A percentile compares a stretch with the other conserved stretches of the same genome.
These are phyloP conservation scores for Calyptommatus sinebrachiatus DNA, from an alignment of 2,113 vertebrate species.

Conservation along the genomic window DNA sequence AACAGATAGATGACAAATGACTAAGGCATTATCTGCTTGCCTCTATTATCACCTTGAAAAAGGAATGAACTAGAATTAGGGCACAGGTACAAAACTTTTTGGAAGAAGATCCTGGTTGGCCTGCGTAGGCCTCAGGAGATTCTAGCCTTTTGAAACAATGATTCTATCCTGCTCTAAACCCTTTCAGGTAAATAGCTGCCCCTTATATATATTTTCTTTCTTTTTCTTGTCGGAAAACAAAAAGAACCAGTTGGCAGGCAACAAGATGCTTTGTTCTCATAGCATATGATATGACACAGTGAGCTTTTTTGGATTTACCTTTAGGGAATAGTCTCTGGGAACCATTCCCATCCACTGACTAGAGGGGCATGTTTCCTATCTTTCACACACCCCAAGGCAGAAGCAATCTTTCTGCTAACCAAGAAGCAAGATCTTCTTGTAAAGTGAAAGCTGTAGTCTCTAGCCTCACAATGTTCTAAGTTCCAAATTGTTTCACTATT, in stretches of 20 bases:
- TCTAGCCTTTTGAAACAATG: background rate
- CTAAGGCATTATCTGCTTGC: constrained; percentile 28
- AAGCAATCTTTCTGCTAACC: too few relatives aligned
- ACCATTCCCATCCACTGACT: too few relatives aligned
- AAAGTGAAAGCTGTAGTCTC: too few relatives aligned
- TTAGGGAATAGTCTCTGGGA: too few relatives aligned
- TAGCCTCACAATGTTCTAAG: too few relatives aligned
- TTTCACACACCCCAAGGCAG: too few relatives aligned
- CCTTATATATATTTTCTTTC: background rate
- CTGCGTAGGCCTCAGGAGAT: background rate
- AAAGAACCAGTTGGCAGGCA: constrained; percentile 39
- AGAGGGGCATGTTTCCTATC: too few relatives aligned
- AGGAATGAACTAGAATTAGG: constrained; percentile 14
- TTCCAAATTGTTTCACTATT: too few relatives aligned
- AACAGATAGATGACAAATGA: background rate
- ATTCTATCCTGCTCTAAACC: constrained; percentile 7
- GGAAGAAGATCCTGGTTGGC: background rate
- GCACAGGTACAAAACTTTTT: background rate
- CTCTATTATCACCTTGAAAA: constrained; percentile 1
- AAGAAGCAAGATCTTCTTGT: too few relatives aligned
- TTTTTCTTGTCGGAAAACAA: constrained; percentile 2
- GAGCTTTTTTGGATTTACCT: constrained; percentile 2
- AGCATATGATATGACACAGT: constrained; percentile 13
- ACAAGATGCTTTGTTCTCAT: constrained; percentile 30
- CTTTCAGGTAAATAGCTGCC: constrained; percentile 12